Evolutionary conservation across 2,888 invertebrate species (phyloP), one percentile per base, ranked within the genome.

Genomic region (Oeneis ivallda): DNA sequence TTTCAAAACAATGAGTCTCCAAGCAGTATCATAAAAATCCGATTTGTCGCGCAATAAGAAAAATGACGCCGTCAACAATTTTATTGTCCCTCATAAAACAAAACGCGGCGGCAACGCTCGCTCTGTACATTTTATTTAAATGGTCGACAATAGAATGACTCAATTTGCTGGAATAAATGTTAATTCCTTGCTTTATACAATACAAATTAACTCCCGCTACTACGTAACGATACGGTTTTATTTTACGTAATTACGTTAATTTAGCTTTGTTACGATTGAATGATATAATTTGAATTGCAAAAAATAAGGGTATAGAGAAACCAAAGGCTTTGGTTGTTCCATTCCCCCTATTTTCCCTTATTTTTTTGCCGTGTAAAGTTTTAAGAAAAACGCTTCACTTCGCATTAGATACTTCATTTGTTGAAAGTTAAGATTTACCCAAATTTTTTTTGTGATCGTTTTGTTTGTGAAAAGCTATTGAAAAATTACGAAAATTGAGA

Each of bases 71-170:
- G 72, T 75, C 71, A 72, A 72, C 71, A 72, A 66, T 71, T 74
- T 75, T 75, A 75, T 70, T 56, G 68, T 69, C 34, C 56, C 62
- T 64, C 72, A 71, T 75, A 74, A 75, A 75, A 74, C 69, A 74
- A 73, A 74, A 72, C 68, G 69, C 71, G 66, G 64, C 63, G 64
- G 57, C 45, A 63, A 65, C 64, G 68, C 59, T 58, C 66, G 60
- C 64, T 65, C 52, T 54, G 65, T 70, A 65, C 67, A 65, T 71
- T 69, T 71, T 68, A 66, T 71, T 68, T 69, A 67, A 63, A 70
- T 65, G 65, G 64, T 67, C 57, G 67, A 67, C 67, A 63, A 64
- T 66, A 62, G 57, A 64, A 66, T 56, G 60, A 67, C 59, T 70
- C 66, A 68, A 70, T 70, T 70, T 66, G 64, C 45, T 61, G 56